Evolutionary conservation across 2,797 vertebrate species (phyloP).

Genomic region (Limosa lapponica): DNA sequence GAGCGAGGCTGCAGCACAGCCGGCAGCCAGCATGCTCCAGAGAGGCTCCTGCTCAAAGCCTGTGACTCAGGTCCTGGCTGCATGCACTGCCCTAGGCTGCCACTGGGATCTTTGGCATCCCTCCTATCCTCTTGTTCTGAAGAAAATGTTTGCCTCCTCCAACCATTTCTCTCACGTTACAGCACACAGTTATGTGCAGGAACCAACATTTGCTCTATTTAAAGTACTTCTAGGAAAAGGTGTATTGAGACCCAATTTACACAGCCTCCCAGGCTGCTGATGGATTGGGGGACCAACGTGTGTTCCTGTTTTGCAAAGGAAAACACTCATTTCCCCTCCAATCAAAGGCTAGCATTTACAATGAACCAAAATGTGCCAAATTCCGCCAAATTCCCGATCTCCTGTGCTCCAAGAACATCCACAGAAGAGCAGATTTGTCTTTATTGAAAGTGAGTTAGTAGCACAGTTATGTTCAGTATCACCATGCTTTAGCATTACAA

Average conservation of each 20-base stretch:
- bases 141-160: not conserved
- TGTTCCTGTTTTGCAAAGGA: constrained; percentile 33
- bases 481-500: not conserved
- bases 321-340: constrained; percentile 45
- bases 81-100: not conserved
- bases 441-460: not conserved
- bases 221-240: constrained; percentile 14
- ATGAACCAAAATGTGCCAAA: constrained; percentile 30
- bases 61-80: not conserved
- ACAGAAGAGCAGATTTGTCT: not conserved
- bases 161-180: not conserved
- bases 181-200: not conserved
- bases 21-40: not conserved
- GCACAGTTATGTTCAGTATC: not conserved
- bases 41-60: not conserved
- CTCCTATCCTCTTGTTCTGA: not conserved
- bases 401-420: not conserved
- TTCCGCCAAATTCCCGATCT: constrained; percentile 6
- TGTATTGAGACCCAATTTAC: not conserved
- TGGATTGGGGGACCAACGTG: not conserved
- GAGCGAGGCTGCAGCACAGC: not conserved
- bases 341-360: constrained; percentile 38
- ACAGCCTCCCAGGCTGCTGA: not conserved
- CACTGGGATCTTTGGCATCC: not conserved
- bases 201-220: not conserved